Base-by-base conservation (phyloP, 2,113 vertebrate genomes). In the Nycticryphes semicollaris region DNA sequence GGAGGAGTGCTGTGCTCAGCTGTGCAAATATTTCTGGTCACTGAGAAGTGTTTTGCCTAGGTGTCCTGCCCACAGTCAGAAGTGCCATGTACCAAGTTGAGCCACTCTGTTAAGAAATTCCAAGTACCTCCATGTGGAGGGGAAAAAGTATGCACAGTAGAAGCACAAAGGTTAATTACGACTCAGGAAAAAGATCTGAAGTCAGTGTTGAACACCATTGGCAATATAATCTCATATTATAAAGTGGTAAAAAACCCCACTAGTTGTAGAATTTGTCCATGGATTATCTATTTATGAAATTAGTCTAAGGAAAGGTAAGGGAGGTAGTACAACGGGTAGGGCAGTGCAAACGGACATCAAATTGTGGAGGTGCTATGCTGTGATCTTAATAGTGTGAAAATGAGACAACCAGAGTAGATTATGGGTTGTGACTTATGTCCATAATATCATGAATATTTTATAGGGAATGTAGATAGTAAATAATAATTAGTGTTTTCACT, bases 1-100 rank as follows among this genome's bases (percentile, higher is more conserved):
- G 5, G 16, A 85, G n/a, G 41, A 93, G 72, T 72, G 19, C 27
- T 92, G 28, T 84, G 30, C 11, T 90, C 81, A 78, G 28, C 28
- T 87, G 37, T 21, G 37, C 74, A 93, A 84, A 78, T 93, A 82
- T 63, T 93, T 85, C 62, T 93, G 37, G 51, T 87, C 13, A 59
- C 31, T 59, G n/a, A 41, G 41, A 92, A 90, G 3, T 70, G n/a
- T 90, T 92, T 93, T 90, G 47, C 24, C 31, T 70, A n/a, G 9
- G 12, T 48, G 11, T 47, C 14, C 30, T 81, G 30, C 22, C 22
- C 31, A 17, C 14, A 67, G 24, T 48, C 77, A 67, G 50, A 59
- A 81, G 2, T 31, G 7, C 31, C 8, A 9, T n/a, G 13, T 60
- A 31, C 22, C 66, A 72, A 88, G n/a, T 3, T 68, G 77, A 22